Evolutionary conservation across 2,113 vertebrate species (phyloP).

Genomic region (Rhinolophus ferrumequinum): DNA sequence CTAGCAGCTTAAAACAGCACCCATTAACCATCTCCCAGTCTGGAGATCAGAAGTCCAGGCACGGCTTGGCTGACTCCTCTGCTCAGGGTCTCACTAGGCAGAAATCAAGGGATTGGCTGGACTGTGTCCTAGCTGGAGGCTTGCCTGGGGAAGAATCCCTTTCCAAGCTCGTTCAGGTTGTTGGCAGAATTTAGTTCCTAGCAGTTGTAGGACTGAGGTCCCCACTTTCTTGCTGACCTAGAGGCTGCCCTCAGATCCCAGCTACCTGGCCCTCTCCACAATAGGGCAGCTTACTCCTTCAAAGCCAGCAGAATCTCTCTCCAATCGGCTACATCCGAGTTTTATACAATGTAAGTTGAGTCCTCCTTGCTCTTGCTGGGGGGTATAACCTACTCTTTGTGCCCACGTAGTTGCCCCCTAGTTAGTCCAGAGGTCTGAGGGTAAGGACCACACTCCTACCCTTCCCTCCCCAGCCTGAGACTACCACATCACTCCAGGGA

Average conservation of each 20-base stretch:
- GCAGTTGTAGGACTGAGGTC: not conserved
- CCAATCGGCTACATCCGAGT: not conserved
- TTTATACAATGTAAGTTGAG: not conserved
- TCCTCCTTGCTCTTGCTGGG: not conserved
- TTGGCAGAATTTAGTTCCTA: not conserved
- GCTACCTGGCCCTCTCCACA: no score
- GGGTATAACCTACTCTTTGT: not conserved
- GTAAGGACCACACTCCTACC: not conserved
- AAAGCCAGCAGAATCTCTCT: not conserved
- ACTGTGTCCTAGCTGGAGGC: not conserved
- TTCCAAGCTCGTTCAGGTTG: not conserved
- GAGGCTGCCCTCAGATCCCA: not conserved
- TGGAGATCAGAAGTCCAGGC: not conserved
- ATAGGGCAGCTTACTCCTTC: not conserved
- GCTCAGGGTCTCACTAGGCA: not conserved
- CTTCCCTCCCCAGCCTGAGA: not conserved
- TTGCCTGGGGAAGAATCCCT: not conserved
- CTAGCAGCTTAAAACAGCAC: not conserved
- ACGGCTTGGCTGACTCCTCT: rapidly evolving
- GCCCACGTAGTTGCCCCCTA: not conserved
- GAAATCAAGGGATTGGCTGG: rapidly evolving
- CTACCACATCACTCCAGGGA: not conserved
- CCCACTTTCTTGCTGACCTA: not conserved
- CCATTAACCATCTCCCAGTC: rapidly evolving
- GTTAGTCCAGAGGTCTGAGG: not conserved